Evolutionary conservation across 2,888 invertebrate species (phyloP).

Genomic region (Nomada hirtipes): DNA sequence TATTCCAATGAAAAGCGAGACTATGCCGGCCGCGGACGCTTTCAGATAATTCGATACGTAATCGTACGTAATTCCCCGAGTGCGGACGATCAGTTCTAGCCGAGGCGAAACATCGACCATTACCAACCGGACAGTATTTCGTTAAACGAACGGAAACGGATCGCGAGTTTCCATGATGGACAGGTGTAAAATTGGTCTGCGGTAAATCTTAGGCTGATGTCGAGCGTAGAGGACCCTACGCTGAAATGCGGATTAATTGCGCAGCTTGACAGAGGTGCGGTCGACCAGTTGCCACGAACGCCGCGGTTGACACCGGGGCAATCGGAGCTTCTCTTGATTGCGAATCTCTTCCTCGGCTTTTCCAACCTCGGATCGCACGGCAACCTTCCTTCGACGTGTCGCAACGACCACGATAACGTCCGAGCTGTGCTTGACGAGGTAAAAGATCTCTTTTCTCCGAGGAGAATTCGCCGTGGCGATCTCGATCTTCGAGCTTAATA

Average conservation of each 20-base stretch:
- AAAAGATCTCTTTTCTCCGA: not conserved
- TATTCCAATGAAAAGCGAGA: constrained; percentile 65
- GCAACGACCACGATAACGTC: not conserved
- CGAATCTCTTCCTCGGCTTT: constrained; percentile 59
- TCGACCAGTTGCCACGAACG: constrained; percentile 57
- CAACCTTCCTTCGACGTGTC: constrained; percentile 22
- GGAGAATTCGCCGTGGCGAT: no score
- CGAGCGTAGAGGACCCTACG: constrained; percentile 61
- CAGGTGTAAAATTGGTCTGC: constrained; percentile 79
- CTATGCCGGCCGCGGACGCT: constrained; percentile 25
- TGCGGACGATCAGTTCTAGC: no score
- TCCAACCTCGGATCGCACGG: constrained; percentile 42
- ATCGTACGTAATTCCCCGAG: constrained; percentile 20
- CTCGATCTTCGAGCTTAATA: not conserved
- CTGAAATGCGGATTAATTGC: constrained; percentile 78
- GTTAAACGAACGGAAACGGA: constrained; percentile 52
- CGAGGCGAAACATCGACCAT: constrained; percentile 42
- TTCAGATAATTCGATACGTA: constrained; percentile 51
- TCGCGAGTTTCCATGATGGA: constrained; percentile 66
- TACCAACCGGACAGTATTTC: constrained; percentile 50
- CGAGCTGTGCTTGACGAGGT: no score
- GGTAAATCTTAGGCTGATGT: constrained; percentile 77
- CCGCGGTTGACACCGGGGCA: constrained; percentile 45
- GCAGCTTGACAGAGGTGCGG: constrained; percentile 76
- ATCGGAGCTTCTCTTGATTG: constrained; percentile 63